Percentiles rank a stretch among this genome's conserved stretches.
phyloP scores from a whole-genome alignment of 2,888 invertebrate species.

The Macrosoma leucophasiata region DNA sequence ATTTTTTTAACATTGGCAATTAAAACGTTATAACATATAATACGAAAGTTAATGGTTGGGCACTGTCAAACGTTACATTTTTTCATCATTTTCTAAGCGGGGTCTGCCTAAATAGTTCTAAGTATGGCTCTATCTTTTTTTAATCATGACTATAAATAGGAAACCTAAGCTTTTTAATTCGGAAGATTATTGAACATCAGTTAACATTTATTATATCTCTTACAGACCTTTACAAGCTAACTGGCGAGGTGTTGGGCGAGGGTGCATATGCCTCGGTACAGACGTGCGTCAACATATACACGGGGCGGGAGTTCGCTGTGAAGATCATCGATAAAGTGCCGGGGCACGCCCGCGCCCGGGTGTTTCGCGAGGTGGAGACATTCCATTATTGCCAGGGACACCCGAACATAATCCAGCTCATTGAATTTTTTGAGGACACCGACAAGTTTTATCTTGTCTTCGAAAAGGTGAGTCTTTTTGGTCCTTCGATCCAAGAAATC shows the following conservation, averaged over 20 bases:
- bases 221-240: conserved; percentile 94
- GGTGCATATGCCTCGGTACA: conserved; percentile 98
- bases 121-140: background rate
- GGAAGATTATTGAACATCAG: background rate
- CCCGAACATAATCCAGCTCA: conserved; percentile 97
- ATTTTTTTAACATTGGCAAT: no score
- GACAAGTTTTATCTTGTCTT: conserved; percentile 98
- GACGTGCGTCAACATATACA: conserved; percentile 93
- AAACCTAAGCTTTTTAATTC: background rate
- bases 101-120: no score
- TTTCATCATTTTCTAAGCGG: no score
- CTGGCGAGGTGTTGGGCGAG: conserved; percentile 96
- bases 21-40: no score
- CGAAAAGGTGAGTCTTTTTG: conserved; percentile 83
- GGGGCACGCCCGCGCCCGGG: conserved; percentile 94
- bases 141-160: background rate
- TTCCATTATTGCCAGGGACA: conserved; percentile 99
- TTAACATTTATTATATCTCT: conserved; percentile 27
- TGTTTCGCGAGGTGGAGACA: conserved; percentile 98
- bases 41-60: no score
- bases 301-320: conserved; percentile 96
- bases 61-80: no score
- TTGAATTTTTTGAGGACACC: conserved; percentile 98
- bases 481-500: no score
- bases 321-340: conserved; percentile 98